Percentiles rank a stretch among this genome's conserved stretches.
Conservation (phyloP, 2,113 vertebrate genomes). For the Globicephala melas region DNA sequence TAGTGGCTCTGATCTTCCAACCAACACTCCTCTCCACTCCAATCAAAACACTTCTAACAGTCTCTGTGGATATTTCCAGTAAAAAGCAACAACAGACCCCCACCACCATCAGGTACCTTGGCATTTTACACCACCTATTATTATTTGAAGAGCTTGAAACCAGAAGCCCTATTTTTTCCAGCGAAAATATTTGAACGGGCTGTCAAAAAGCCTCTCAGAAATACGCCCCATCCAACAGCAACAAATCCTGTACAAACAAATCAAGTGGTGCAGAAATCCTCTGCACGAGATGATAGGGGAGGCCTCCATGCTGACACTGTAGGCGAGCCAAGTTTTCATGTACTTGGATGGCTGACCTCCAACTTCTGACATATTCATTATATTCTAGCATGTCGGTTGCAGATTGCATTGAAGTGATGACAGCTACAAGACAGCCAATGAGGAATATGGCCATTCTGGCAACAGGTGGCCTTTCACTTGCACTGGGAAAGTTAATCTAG, state of each 20-base stretch:
- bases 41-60: slow-evolving; percentile 73
- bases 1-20: slow-evolving; percentile 7
- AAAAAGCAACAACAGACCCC: slow-evolving; percentile 77
- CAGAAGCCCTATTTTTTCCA: slow-evolving; percentile 82
- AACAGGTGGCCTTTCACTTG: slow-evolving; percentile 91
- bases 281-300: slow-evolving; percentile 86
- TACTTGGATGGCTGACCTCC: slow-evolving; percentile 92
- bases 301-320: slow-evolving; percentile 85
- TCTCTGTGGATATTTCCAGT: slow-evolving; percentile 65
- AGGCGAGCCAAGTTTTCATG: slow-evolving; percentile 89
- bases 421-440: slow-evolving; percentile 90
- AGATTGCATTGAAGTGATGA: slow-evolving; percentile 89
- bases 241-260: slow-evolving; percentile 90
- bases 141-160: slow-evolving; percentile 79
- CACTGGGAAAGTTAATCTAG: slow-evolving; percentile 89
- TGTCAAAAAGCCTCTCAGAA: slow-evolving; percentile 88
- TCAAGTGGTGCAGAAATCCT: slow-evolving; percentile 89
- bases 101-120: slow-evolving; percentile 67
- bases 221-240: slow-evolving; percentile 86
- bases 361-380: slow-evolving; percentile 92
- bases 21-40: slow-evolving; percentile 25
- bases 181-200: slow-evolving; percentile 88
- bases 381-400: slow-evolving; percentile 87
- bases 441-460: slow-evolving; percentile 88
- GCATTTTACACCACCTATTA: slow-evolving; percentile 80